These are phyloP conservation scores for Turritopsis rubra DNA, from an alignment of 30 jellyfish, hydroid and myxozoan genomes.

Conservation along the genomic window DNA sequence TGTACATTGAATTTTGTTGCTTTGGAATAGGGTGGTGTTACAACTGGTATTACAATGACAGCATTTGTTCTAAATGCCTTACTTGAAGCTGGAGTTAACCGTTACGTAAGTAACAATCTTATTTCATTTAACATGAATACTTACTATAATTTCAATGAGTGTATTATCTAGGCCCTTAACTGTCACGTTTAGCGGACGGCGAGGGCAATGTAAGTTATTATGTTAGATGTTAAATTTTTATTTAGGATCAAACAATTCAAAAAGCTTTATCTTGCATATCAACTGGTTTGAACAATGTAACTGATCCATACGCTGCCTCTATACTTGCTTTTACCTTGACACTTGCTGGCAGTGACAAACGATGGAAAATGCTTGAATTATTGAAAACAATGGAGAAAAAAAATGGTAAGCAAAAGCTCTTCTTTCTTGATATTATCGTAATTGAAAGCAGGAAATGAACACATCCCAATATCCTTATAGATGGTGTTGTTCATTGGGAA, in stretches of 20 bases:
- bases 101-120: background rate
- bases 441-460: too few relatives aligned
- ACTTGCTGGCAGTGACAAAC: slow-evolving; percentile 21
- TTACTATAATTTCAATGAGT: too few relatives aligned
- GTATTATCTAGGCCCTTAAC: too few relatives aligned
- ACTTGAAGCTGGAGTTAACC: slow-evolving; percentile 54
- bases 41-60: slow-evolving; percentile 58
- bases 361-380: slow-evolving; percentile 18
- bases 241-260: slow-evolving; percentile 12
- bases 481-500: slow-evolving; percentile 69
- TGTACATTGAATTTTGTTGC: background rate
- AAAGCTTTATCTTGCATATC: slow-evolving; percentile 48
- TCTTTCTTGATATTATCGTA: too few relatives aligned
- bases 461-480: background rate
- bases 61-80: slow-evolving; percentile 61
- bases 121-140: background rate
- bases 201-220: too few relatives aligned
- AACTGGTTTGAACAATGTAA: slow-evolving; percentile 21
- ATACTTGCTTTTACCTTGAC: slow-evolving; percentile 55
- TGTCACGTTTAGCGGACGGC: too few relatives aligned
- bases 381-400: slow-evolving; percentile 28
- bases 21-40: slow-evolving; percentile 64
- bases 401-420: too few relatives aligned
- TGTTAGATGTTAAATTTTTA: too few relatives aligned
- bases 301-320: slow-evolving; percentile 57